Conservation (phyloP, 1,140 invertebrate genomes). For the Drosophila watanabei region DNA sequence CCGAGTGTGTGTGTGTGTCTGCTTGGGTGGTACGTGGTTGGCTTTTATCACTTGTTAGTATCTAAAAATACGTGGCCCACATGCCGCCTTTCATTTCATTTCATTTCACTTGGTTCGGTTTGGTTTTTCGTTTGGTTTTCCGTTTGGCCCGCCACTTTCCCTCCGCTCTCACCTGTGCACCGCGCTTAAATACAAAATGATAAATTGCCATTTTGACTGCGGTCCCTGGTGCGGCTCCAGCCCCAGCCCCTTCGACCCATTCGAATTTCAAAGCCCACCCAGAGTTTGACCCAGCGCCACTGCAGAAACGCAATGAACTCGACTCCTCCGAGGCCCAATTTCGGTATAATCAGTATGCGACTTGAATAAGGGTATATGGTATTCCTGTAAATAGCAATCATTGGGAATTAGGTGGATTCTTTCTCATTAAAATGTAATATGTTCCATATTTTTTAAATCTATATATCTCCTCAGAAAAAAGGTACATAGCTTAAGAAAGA, state of each 20-base stretch:
- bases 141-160: constrained; percentile 7
- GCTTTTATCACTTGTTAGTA: constrained; percentile 84
- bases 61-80: constrained; percentile 81
- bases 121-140: constrained; percentile 54
- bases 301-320: constrained; percentile 56
- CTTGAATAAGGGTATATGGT: background rate
- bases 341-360: background rate
- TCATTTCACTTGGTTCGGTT: constrained; percentile 64
- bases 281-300: constrained; percentile 42
- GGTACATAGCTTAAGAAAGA: background rate
- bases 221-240: constrained; percentile 46
- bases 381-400: background rate
- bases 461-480: background rate
- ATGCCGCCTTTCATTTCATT: constrained; percentile 75
- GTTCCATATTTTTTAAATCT: background rate
- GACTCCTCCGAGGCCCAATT: constrained; percentile 24
- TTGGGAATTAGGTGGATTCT: background rate
- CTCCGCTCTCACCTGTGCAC: constrained; percentile 57
- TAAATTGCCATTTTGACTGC: constrained; percentile 82
- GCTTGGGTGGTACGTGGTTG: constrained; percentile 52
- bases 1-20: constrained; percentile 22
- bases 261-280: constrained; percentile 11
- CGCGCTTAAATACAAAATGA: constrained; percentile 81
- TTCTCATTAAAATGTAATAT: no score
- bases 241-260: background rate